These are phyloP conservation scores for Pegea sp. DNA, from an alignment of 23 tunicate genomes.

Conservation along the genomic window DNA sequence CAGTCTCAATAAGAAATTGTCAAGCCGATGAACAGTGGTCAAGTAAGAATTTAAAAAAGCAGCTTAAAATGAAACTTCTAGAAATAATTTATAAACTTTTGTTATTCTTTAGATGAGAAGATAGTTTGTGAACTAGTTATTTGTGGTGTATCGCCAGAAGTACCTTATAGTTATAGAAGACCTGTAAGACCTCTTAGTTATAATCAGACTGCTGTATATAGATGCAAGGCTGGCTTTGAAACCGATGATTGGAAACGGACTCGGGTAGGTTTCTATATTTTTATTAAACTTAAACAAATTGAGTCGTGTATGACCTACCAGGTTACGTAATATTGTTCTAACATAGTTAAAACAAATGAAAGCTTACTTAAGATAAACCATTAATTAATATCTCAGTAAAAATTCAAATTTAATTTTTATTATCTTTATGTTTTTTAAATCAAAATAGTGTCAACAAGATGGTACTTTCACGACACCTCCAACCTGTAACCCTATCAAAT, in stretches of 20 bases:
- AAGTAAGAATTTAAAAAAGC: no score
- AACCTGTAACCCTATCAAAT: slow-evolving; percentile 4
- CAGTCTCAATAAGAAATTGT: slow-evolving; percentile 11
- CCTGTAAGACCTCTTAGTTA: slow-evolving; percentile 2
- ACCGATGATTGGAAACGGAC: not conserved
- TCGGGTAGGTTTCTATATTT: not conserved
- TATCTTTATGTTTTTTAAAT: no score
- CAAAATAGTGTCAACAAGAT: not conserved
- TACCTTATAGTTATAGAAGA: slow-evolving; percentile 2
- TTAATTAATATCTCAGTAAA: no score
- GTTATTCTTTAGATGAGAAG: not conserved
- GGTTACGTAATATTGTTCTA: no score
- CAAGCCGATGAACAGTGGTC: slow-evolving; percentile 30
- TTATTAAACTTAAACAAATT: no score
- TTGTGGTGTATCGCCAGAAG: slow-evolving; percentile 6
- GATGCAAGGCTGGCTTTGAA: slow-evolving; percentile 13
- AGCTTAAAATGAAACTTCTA: no score
- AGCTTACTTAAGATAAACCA: no score
- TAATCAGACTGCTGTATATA: slow-evolving; percentile 1
- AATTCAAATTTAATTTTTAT: no score
- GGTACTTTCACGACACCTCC: slow-evolving; percentile 1
- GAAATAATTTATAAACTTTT: not conserved
- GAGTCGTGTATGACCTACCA: no score
- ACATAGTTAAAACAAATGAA: no score
- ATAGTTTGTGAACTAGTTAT: slow-evolving; percentile 8